A percentile compares a stretch with the other conserved stretches of the same genome.
Conservation (phyloP, 2,888 invertebrate genomes). For the Xanthorhoe spadicearia region DNA sequence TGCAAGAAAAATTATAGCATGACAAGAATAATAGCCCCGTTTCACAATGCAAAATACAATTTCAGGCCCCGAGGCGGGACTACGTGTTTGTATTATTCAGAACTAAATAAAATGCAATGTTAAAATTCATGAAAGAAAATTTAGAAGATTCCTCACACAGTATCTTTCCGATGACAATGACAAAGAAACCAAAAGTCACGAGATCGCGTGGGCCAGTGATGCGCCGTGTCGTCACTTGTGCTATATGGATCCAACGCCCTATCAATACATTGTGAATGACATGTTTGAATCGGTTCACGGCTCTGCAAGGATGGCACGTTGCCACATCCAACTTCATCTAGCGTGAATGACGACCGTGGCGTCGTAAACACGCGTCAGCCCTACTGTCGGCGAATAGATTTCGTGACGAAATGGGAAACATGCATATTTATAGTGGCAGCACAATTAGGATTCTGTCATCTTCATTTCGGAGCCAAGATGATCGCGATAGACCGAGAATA, state of each 20-base stretch:
- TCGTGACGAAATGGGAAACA: constrained; percentile 35
- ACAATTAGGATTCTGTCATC: constrained; percentile 38
- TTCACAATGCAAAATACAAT: constrained; percentile 2
- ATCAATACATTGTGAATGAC: constrained; percentile 31
- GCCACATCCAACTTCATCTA: constrained; percentile 45
- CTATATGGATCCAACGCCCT: constrained; percentile 12
- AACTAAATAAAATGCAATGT: constrained; percentile 4
- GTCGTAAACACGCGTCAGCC: constrained; percentile 37
- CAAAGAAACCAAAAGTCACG: constrained; percentile 36
- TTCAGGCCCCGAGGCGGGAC: constrained; percentile 4
- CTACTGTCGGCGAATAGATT: constrained; percentile 19
- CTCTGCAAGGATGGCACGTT: constrained; percentile 41
- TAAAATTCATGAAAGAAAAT: constrained; percentile 1
- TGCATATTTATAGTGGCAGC: constrained; percentile 44
- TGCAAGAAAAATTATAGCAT: constrained; percentile 9
- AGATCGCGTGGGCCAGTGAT: constrained; percentile 25
- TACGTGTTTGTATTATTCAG: constrained; percentile 1
- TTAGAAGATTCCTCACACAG: not conserved
- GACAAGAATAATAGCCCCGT: constrained; percentile 6
- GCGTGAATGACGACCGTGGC: constrained; percentile 28
- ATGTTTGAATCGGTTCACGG: constrained; percentile 20
- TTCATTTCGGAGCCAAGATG: constrained; percentile 32
- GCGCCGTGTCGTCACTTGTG: constrained; percentile 13
- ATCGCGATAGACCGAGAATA: constrained; percentile 31
- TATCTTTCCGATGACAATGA: constrained; percentile 20